Evolutionary conservation across 2,888 invertebrate genomes (phyloP).

Genomic region (Parapristionchus giblindavisi): DNA sequence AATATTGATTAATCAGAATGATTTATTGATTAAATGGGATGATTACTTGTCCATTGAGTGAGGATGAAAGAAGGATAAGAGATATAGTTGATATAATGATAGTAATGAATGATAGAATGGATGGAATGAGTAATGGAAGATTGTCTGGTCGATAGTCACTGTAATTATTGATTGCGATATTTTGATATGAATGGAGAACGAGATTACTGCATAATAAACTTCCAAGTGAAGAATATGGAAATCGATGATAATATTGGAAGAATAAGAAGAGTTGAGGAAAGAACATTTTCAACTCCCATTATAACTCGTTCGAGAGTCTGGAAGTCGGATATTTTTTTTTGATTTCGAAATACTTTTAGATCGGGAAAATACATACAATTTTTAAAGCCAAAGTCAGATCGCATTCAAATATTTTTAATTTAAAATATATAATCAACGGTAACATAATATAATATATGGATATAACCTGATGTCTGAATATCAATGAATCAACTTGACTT

Average conservation of each 20-base stretch:
- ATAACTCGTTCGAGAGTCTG: conserved; percentile 24
- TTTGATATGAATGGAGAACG: background rate
- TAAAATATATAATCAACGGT: too few relatives aligned
- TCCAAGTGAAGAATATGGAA: conserved; percentile 7
- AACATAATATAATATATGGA: background rate
- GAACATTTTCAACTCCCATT: conserved; percentile 4
- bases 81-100: background rate
- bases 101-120: conserved; percentile 7
- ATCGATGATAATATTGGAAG: background rate
- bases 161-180: background rate
- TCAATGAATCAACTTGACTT: conserved; percentile 27
- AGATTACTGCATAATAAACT: conserved; percentile 1
- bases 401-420: too few relatives aligned
- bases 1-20: background rate
- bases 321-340: too few relatives aligned
- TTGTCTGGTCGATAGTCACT: background rate
- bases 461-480: conserved; percentile 31
- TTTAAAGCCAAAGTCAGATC: too few relatives aligned
- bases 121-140: conserved; percentile 4
- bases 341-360: too few relatives aligned
- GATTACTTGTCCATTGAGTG: conserved; percentile 18
- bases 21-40: background rate
- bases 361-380: too few relatives aligned
- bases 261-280: conserved; percentile 27
- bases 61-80: background rate